Percentiles rank a stretch among this genome's conserved stretches.
Conservation (phyloP, 2,797 vertebrate genomes). For the Morelia viridis region DNA sequence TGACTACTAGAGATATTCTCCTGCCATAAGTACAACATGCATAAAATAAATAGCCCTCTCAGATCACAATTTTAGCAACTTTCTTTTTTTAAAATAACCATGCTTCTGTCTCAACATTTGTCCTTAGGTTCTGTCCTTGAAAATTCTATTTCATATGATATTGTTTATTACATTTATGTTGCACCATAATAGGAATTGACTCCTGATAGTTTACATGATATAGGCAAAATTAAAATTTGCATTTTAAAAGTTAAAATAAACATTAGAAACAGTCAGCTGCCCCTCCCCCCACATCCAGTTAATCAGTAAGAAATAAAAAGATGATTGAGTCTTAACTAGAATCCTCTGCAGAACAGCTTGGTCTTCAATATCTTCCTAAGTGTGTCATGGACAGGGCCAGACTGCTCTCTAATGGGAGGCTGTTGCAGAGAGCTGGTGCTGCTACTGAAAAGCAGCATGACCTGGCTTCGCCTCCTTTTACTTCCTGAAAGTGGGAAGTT, state of each 20-base stretch:
- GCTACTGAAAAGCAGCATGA: background rate
- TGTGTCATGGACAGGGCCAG: background rate
- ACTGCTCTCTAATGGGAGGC: background rate
- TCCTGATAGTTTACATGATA: background rate
- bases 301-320: background rate
- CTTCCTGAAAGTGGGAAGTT: background rate
- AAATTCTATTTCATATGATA: background rate
- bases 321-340: background rate
- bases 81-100: background rate
- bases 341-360: background rate
- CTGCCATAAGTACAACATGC: background rate
- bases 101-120: background rate
- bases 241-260: background rate
- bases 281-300: background rate
- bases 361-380: background rate
- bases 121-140: background rate
- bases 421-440: background rate
- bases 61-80: background rate
- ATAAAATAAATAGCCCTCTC: background rate
- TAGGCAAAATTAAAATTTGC: background rate
- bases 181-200: background rate
- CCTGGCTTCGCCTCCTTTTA: background rate
- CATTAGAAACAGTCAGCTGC: background rate
- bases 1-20: background rate
- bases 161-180: background rate